Percentiles rank a stretch among this genome's conserved stretches.
These are phyloP conservation scores for Sebastes diploproa DNA, from an alignment of 2,797 vertebrate genomes.

Conservation along the genomic window DNA sequence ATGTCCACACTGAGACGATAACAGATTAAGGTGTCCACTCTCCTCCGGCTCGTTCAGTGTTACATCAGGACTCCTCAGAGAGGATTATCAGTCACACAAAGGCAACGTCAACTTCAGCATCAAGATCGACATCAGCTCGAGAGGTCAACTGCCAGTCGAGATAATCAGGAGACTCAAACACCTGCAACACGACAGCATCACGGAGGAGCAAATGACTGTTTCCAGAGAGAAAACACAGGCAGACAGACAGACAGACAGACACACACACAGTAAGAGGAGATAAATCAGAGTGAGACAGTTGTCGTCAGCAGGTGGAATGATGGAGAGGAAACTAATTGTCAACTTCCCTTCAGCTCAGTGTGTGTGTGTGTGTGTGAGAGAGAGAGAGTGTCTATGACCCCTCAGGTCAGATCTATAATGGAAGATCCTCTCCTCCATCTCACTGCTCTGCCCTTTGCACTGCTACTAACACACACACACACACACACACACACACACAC, in stretches of 20 bases:
- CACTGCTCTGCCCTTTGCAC: conserved; percentile 45
- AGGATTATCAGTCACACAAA: conserved; percentile 15
- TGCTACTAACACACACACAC: conserved; percentile 6
- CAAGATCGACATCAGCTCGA: background rate
- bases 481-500: too few relatives aligned
- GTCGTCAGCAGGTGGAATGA: conserved; percentile 38
- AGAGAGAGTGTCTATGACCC: conserved; percentile 12
- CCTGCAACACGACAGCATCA: background rate
- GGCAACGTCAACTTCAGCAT: background rate
- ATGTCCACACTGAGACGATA: background rate
- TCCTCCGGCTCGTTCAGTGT: background rate
- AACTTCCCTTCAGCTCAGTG: conserved; percentile 23
- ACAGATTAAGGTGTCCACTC: background rate
- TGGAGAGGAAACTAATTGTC: conserved; percentile 56
- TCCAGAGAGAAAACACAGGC: background rate
- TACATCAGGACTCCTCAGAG: background rate
- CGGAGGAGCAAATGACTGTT: background rate
- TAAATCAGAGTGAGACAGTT: conserved; percentile 39
- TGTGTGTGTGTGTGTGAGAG: background rate
- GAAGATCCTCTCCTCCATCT: conserved; percentile 63
- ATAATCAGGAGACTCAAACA: conserved; percentile 9
- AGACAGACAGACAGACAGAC: background rate
- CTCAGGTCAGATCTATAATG: conserved; percentile 65
- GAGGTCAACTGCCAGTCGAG: background rate
- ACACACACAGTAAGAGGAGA: conserved; percentile 7